phyloP scores from a whole-genome alignment of 2,797 vertebrate species.

The Neosalanx taihuensis region DNA sequence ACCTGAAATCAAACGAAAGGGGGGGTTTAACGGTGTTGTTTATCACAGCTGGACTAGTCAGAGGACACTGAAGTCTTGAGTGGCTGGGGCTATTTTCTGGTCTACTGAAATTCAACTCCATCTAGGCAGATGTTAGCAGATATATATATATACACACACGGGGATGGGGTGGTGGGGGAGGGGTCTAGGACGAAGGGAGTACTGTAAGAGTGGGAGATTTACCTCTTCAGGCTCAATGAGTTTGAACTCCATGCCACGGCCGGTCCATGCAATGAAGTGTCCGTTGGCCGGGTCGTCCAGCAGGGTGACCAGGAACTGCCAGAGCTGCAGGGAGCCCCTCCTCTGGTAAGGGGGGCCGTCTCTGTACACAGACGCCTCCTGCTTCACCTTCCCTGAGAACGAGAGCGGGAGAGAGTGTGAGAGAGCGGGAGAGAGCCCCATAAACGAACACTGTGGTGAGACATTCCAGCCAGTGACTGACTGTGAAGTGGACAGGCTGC shows the following conservation, averaged over 20 bases:
- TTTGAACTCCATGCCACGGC: conserved; percentile 97
- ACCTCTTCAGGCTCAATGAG: conserved; percentile 97
- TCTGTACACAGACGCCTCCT: conserved; percentile 82
- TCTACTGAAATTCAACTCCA: no score
- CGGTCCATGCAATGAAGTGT: conserved; percentile 96
- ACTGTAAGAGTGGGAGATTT: conserved; percentile 10
- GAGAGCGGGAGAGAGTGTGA: background rate
- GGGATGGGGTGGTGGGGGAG: no score
- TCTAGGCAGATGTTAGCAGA: no score
- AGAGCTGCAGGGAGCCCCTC: conserved; percentile 83
- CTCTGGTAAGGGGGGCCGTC: conserved; percentile 89
- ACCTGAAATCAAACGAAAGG: conserved; percentile 68
- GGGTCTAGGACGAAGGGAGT: background rate
- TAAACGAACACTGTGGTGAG: conserved; percentile 42
- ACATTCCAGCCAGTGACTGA: conserved; percentile 52
- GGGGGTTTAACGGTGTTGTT: no score
- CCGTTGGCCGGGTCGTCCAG: conserved; percentile 92
- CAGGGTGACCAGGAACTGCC: conserved; percentile 89
- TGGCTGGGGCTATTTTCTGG: no score
- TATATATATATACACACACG: no score
- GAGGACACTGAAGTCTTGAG: no score
- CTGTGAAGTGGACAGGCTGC: conserved; percentile 41
- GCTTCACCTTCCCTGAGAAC: conserved; percentile 73
- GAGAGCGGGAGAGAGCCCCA: conserved; percentile 24
- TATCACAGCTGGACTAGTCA: no score